Conservation (phyloP, 2,797 vertebrate species). For the Salmo trutta region DNA sequence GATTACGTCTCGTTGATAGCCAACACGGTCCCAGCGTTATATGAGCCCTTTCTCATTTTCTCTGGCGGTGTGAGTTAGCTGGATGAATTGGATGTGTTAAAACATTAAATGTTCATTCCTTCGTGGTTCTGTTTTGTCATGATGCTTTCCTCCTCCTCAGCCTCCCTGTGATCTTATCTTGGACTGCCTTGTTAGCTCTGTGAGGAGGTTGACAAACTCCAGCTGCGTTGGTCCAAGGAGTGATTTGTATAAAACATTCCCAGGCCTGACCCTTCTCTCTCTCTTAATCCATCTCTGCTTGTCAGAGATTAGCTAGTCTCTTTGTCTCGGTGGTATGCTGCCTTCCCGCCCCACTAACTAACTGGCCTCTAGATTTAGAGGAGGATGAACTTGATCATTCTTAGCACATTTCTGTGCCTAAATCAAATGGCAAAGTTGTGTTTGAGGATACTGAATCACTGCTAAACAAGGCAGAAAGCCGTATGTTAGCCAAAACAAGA, state of each 20-base stretch:
- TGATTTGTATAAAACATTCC: slow-evolving; percentile 30
- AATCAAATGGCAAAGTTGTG: slow-evolving; percentile 17
- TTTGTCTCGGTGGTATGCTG: slow-evolving; percentile 18
- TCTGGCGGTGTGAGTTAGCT: not conserved
- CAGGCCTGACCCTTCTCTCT: slow-evolving; percentile 13
- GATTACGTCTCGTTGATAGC: not conserved
- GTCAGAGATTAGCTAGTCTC: slow-evolving; percentile 20
- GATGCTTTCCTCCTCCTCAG: slow-evolving; percentile 6
- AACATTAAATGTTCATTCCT: slow-evolving; percentile 21
- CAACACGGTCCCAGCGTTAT: not conserved
- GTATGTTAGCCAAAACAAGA: not conserved
- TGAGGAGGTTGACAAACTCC: slow-evolving; percentile 28
- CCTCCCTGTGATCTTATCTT: slow-evolving; percentile 6
- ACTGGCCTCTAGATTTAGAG: not conserved
- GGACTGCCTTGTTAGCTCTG: slow-evolving; percentile 6
- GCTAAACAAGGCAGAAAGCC: not conserved
- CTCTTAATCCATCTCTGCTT: slow-evolving; percentile 34
- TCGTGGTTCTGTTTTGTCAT: slow-evolving; percentile 16
- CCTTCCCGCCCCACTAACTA: not conserved
- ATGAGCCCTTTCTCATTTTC: not conserved
- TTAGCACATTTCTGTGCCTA: slow-evolving; percentile 6
- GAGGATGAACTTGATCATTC: not conserved
- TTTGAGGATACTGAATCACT: not conserved
- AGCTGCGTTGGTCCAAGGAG: slow-evolving; percentile 13
- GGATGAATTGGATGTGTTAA: not conserved